Percentiles rank a stretch among this genome's conserved stretches.
These are phyloP conservation scores for Dicentrarchus labrax DNA, from an alignment of 2,113 vertebrate species.

Conservation along the genomic window DNA sequence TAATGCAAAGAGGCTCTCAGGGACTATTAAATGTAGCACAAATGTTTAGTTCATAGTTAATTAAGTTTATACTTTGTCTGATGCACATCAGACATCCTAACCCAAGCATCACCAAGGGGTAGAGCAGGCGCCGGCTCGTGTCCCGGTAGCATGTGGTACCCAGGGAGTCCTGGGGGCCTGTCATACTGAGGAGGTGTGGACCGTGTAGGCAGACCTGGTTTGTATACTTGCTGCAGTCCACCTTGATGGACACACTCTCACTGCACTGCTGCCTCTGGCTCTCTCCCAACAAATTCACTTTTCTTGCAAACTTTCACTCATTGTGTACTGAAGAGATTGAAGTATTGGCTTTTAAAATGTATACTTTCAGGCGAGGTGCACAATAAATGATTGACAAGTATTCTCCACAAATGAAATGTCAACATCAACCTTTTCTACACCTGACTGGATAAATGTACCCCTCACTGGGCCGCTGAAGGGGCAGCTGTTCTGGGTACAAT, in stretches of 20 bases:
- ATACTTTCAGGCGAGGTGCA: not conserved
- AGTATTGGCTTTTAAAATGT: slow-evolving; percentile 9
- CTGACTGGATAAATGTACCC: slow-evolving; percentile 1
- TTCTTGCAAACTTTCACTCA: slow-evolving; percentile 9
- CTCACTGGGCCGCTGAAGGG: slow-evolving; percentile 3
- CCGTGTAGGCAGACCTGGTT: slow-evolving; percentile 13
- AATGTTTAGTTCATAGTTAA: slow-evolving; percentile 72
- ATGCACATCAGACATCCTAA: slow-evolving; percentile 57
- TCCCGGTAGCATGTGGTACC: slow-evolving; percentile 41
- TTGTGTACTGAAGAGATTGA: not conserved
- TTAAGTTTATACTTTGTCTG: slow-evolving; percentile 68
- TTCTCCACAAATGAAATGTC: slow-evolving; percentile 18
- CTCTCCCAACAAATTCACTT: slow-evolving; percentile 1
- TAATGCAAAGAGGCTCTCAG: slow-evolving; percentile 68
- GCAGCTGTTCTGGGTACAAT: slow-evolving; percentile 13
- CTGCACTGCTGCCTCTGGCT: not conserved
- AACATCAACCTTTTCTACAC: slow-evolving; percentile 22
- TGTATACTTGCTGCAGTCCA: slow-evolving; percentile 22
- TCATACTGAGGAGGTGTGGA: slow-evolving; percentile 9
- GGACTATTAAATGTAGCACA: slow-evolving; percentile 69
- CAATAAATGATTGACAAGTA: slow-evolving; percentile 21
- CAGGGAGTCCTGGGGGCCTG: slow-evolving; percentile 12
- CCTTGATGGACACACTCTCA: slow-evolving; percentile 37
- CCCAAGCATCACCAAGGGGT: slow-evolving; percentile 24
- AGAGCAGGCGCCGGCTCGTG: slow-evolving; percentile 35